A percentile compares a stretch with the other conserved stretches of the same genome.
These are phyloP conservation scores for Corticium candelabrum DNA, from an alignment of 37 sponge, comb jelly and placozoan genomes.

Conservation along the genomic window DNA sequence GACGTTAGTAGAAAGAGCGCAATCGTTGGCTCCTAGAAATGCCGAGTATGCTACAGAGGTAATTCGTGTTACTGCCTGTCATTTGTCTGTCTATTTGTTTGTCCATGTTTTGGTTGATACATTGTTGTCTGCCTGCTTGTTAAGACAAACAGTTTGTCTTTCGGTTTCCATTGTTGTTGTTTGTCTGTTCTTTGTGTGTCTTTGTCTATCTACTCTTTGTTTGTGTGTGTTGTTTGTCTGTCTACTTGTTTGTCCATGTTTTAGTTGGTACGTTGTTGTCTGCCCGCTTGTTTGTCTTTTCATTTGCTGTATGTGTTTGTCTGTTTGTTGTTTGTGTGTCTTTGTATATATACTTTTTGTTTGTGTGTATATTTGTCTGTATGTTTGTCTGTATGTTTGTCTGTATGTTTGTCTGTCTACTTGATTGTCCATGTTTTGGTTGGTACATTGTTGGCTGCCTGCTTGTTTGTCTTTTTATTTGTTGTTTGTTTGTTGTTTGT, in stretches of 20 bases:
- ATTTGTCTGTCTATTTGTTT: not conserved
- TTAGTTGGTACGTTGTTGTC: too few relatives aligned
- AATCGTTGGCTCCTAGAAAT: slow-evolving; percentile 43
- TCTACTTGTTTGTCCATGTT: not conserved
- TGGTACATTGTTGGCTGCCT: too few relatives aligned
- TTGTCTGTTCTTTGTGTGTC: too few relatives aligned
- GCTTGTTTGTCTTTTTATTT: not conserved
- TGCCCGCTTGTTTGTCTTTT: too few relatives aligned
- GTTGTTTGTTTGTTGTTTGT: not conserved
- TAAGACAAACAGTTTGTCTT: too few relatives aligned
- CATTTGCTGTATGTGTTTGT: not conserved
- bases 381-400: not conserved
- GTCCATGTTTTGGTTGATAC: not conserved
- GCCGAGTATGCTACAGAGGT: slow-evolving; percentile 73
- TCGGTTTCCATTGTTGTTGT: too few relatives aligned
- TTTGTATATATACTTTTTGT: not conserved
- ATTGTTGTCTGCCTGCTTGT: too few relatives aligned
- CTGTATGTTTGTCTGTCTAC: not conserved
- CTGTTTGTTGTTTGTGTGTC: not conserved
- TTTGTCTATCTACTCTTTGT: too few relatives aligned
- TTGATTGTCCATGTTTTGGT: not conserved
- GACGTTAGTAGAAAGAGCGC: slow-evolving; percentile 78
- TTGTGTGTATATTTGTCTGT: not conserved
- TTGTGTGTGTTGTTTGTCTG: not conserved
- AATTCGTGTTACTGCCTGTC: too few relatives aligned